Percentiles rank a stretch among this genome's conserved stretches.
Evolutionary conservation across 2,888 invertebrate species (phyloP).

Genomic region (Campoplex nolae): DNA sequence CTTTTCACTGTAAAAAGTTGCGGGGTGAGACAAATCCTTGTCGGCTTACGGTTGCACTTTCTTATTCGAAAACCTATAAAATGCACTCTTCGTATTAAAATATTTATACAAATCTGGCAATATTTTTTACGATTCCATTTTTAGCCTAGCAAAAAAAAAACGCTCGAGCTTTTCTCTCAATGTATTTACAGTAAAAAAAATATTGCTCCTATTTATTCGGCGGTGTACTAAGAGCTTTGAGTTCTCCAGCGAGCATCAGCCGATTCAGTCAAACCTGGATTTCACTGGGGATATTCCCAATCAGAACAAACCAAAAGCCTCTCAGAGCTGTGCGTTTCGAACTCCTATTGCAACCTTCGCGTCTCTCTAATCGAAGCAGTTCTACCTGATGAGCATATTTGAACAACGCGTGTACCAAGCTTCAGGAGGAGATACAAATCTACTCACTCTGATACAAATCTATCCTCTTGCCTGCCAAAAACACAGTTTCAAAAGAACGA

Average conservation of each 20-base stretch:
- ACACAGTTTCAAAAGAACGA: neutral
- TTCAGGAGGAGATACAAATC: neutral
- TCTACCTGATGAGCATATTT: neutral
- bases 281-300: neutral
- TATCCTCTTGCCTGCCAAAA: conserved; percentile 2
- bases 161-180: neutral
- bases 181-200: neutral
- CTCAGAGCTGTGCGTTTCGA: neutral
- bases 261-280: neutral
- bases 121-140: neutral
- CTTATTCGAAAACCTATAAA: neutral
- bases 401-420: neutral
- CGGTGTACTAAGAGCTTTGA: neutral
- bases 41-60: neutral
- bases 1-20: conserved; percentile 39
- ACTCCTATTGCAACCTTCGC: neutral
- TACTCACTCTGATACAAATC: neutral
- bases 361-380: neutral
- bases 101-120: neutral
- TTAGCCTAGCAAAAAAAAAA: neutral
- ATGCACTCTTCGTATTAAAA: neutral
- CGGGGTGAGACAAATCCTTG: conserved; percentile 31
- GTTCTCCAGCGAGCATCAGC: neutral
- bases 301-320: neutral
- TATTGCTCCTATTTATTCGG: neutral